phyloP scores from a whole-genome alignment of 2,113 vertebrate genomes.

The Syngnathoides biaculeatus region DNA sequence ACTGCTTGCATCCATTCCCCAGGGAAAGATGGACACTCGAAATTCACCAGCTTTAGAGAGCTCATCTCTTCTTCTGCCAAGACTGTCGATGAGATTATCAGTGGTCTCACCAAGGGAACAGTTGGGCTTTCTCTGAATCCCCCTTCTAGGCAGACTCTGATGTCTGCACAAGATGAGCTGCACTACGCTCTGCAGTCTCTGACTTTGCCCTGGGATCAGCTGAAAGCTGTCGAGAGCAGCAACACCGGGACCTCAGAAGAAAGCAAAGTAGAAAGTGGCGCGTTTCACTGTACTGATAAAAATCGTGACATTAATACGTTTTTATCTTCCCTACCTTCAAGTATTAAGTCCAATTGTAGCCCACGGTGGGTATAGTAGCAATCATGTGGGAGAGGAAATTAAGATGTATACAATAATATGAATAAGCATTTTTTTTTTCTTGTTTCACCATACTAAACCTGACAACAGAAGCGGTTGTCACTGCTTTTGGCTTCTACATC shows the following conservation, averaged over 20 bases:
- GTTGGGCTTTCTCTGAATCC: conserved; percentile 30
- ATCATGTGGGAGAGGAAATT: not conserved
- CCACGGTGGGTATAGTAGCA: conserved; percentile 80
- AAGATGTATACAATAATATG: not conserved
- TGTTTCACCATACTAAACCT: not conserved
- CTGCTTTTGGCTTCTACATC: not conserved
- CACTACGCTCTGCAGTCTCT: conserved; percentile 72
- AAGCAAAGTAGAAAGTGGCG: conserved; percentile 8
- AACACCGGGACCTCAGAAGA: conserved; percentile 24
- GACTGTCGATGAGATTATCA: conserved; percentile 61
- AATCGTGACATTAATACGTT: conserved; percentile 54
- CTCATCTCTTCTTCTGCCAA: conserved; percentile 61
- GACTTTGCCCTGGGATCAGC: conserved; percentile 38
- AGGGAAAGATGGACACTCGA: conserved; percentile 51
- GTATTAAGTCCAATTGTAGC: conserved; percentile 33
- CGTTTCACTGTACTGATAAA: conserved; percentile 23
- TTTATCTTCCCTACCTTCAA: conserved; percentile 43
- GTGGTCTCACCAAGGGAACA: conserved; percentile 20
- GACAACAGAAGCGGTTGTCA: not conserved
- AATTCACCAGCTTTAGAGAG: conserved; percentile 46
- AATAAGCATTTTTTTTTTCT: not conserved
- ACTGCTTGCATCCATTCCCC: not conserved
- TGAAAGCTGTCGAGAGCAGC: conserved; percentile 14
- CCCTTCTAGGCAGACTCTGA: conserved; percentile 36
- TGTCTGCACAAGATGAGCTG: conserved; percentile 63